Evolutionary conservation across 2,888 invertebrate genomes (phyloP).

Genomic region (Drosophila fulvimacula): DNA sequence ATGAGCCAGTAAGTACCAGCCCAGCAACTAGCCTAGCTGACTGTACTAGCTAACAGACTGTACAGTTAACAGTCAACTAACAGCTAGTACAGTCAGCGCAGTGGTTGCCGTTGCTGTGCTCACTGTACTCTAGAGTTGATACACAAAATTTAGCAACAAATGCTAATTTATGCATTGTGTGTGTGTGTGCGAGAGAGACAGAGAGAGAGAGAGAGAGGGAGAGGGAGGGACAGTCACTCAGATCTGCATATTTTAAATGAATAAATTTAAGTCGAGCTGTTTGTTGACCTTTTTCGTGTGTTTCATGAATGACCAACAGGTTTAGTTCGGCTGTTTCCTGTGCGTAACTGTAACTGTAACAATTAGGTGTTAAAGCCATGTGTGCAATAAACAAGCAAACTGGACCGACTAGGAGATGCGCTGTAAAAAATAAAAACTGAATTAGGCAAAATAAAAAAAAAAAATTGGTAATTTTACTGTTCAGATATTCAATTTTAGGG

Average conservation of each 20-base stretch:
- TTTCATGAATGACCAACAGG: conserved; percentile 71
- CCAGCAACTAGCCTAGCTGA: too few species aligned
- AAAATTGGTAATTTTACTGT: not conserved
- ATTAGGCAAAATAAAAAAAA: too few species aligned
- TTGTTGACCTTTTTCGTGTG: conserved; percentile 67
- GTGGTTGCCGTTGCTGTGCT: not conserved
- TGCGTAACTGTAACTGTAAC: conserved; percentile 42
- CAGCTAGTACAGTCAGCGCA: not conserved
- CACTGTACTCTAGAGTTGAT: conserved; percentile 30
- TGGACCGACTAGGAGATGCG: not conserved
- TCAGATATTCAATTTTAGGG: too few species aligned
- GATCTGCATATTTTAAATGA: conserved; percentile 18
- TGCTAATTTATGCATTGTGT: conserved; percentile 25
- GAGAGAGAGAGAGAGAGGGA: not conserved
- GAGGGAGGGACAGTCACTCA: not conserved
- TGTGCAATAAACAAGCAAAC: not conserved
- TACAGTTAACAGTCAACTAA: too few species aligned
- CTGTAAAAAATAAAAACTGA: not conserved
- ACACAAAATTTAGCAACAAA: conserved; percentile 59
- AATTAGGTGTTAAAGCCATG: not conserved
- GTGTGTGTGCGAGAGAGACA: not conserved
- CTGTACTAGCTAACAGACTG: too few species aligned
- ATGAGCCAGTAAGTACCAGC: too few species aligned
- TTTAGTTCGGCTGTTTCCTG: conserved; percentile 42
- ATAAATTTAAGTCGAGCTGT: conserved; percentile 45